Conservation (phyloP, 1,140 invertebrate genomes). For the Aphelenchoides fujianensis region DNA sequence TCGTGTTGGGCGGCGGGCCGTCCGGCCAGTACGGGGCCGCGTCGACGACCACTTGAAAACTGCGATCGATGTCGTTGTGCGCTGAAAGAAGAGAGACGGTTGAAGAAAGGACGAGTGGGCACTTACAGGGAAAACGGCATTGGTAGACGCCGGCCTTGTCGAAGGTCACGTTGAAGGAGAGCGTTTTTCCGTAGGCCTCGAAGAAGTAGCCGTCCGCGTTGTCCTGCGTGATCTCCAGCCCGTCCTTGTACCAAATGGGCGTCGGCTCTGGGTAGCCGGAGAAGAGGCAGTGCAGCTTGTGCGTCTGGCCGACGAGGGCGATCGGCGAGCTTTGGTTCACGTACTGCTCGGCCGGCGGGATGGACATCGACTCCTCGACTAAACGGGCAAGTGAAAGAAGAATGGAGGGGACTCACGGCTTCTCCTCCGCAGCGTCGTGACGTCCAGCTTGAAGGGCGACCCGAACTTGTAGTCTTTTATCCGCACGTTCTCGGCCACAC, state of each 20-base stretch:
- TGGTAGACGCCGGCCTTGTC: slow-evolving; percentile 59
- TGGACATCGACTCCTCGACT: slow-evolving; percentile 34
- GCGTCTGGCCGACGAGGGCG: slow-evolving; percentile 57
- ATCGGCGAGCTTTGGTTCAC: slow-evolving; percentile 62
- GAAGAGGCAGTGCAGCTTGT: slow-evolving; percentile 62
- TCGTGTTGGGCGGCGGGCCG: slow-evolving; percentile 79
- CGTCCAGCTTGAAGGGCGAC: slow-evolving; percentile 49
- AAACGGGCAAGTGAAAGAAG: slow-evolving; percentile 19
- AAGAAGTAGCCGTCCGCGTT: slow-evolving; percentile 57
- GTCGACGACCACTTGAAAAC: slow-evolving; percentile 58
- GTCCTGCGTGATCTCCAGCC: slow-evolving; percentile 50
- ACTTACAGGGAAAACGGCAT: slow-evolving; percentile 57
- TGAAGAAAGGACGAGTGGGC: no score
- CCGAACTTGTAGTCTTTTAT: slow-evolving; percentile 62
- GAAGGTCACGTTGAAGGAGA: slow-evolving; percentile 59
- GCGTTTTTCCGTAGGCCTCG: slow-evolving; percentile 59
- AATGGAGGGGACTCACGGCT: slow-evolving; percentile 42
- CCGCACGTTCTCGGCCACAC: slow-evolving; percentile 59
- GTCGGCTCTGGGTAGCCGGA: slow-evolving; percentile 61
- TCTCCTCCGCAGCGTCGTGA: slow-evolving; percentile 21
- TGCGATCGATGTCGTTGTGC: slow-evolving; percentile 57
- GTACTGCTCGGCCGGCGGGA: slow-evolving; percentile 61
- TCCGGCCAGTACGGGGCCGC: slow-evolving; percentile 83
- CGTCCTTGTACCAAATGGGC: slow-evolving; percentile 60
- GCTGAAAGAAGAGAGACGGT: no score